Conservation (phyloP, 2,113 vertebrate genomes). For the Grallaria varia region DNA sequence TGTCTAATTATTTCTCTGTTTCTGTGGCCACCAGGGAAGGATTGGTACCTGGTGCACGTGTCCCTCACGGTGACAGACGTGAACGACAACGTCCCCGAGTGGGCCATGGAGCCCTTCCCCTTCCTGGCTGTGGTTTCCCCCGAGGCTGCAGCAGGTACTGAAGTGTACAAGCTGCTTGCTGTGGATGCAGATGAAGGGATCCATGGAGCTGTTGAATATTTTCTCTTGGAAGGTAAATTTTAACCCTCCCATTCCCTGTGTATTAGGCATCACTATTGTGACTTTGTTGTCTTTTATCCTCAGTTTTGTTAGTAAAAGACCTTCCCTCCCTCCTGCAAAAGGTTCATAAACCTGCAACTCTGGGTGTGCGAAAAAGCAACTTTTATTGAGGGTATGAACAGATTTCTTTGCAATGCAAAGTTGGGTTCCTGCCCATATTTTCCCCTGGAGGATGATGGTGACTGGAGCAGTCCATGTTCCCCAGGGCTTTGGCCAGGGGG, state of each 20-base stretch:
- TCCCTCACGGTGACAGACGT: constrained; percentile 82
- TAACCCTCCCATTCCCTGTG: neutral
- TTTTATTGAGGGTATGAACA: neutral
- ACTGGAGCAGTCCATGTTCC: neutral
- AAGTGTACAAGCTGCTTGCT: constrained; percentile 84
- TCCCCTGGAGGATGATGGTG: neutral
- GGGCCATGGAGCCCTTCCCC: constrained; percentile 84
- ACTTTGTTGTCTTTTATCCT: neutral
- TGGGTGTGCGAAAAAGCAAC: neutral
- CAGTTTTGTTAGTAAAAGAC: neutral
- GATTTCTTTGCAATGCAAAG: neutral
- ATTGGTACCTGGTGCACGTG: constrained; percentile 82
- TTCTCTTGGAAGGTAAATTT: constrained; percentile 84
- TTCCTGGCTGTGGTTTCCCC: constrained; percentile 82
- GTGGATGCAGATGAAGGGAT: constrained; percentile 83
- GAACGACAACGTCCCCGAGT: constrained; percentile 85
- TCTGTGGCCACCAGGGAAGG: constrained; percentile 69
- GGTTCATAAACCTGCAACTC: neutral
- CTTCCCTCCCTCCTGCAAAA: neutral
- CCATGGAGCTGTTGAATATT: constrained; percentile 85
- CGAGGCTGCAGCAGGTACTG: constrained; percentile 65
- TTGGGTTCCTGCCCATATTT: neutral
- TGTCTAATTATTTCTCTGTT: neutral
- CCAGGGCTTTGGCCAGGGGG: neutral
- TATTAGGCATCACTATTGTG: neutral